phyloP scores from a whole-genome alignment of 2,113 vertebrate genomes.

The Chitala chitala region DNA sequence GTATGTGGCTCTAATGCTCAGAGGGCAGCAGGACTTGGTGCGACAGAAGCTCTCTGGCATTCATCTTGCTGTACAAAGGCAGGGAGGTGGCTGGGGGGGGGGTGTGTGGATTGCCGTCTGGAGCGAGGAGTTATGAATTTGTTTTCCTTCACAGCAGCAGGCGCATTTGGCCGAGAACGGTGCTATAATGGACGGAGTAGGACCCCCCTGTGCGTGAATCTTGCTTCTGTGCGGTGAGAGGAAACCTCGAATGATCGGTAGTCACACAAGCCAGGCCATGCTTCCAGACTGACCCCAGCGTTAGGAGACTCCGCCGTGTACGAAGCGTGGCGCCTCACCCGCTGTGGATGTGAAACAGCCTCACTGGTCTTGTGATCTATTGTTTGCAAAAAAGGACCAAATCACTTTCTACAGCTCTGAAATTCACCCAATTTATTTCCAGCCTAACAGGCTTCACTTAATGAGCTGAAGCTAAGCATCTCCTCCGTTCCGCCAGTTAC shows the following conservation, averaged over 20 bases:
- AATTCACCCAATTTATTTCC: slow-evolving; percentile 65
- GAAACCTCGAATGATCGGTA: no score
- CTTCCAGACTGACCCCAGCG: no score
- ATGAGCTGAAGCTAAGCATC: slow-evolving; percentile 60
- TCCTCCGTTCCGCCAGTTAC: slow-evolving; percentile 64
- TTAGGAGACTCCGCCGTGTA: no score
- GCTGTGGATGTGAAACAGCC: slow-evolving; percentile 28
- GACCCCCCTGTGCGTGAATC: background rate
- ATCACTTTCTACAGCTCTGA: slow-evolving; percentile 57
- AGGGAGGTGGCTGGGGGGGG: background rate
- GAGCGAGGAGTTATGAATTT: background rate
- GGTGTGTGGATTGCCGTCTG: background rate
- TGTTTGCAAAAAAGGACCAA: slow-evolving; percentile 54
- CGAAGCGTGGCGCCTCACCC: background rate
- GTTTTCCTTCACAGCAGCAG: background rate
- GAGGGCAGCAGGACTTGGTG: no score
- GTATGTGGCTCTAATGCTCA: no score
- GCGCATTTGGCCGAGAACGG: background rate
- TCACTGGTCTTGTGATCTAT: slow-evolving; percentile 50
- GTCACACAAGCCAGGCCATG: no score
- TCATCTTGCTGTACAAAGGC: background rate
- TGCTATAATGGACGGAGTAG: background rate
- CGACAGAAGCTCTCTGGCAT: no score
- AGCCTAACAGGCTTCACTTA: slow-evolving; percentile 63
- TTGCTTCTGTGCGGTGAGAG: background rate